Evolutionary conservation across 2,113 vertebrate species (phyloP).

Genomic region (Porphyrio hochstetteri): DNA sequence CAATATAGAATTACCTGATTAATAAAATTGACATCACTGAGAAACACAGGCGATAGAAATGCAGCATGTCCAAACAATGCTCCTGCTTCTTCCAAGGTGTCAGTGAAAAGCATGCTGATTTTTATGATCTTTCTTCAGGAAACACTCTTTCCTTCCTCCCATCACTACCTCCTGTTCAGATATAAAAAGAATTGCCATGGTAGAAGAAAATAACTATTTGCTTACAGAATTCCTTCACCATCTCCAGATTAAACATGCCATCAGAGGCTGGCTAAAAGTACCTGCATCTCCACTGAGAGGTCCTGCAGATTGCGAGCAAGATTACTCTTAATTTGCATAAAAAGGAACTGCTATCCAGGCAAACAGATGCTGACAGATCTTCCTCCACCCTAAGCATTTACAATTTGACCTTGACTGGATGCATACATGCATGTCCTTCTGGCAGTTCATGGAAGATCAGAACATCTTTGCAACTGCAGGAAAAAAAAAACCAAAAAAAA

Average conservation of each 20-base stretch:
- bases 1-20: background rate
- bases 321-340: background rate
- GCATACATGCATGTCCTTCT: background rate
- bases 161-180: background rate
- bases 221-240: background rate
- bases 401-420: background rate
- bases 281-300: background rate
- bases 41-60: background rate
- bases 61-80: background rate
- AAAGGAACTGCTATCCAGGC: background rate
- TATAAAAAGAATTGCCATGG: background rate
- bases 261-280: background rate
- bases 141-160: background rate
- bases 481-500: background rate
- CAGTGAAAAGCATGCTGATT: background rate
- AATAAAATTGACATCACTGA: background rate
- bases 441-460: background rate
- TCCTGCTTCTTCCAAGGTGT: background rate
- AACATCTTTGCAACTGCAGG: background rate
- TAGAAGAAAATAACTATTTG: background rate
- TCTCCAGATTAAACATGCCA: background rate
- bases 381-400: background rate
- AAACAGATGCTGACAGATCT: background rate
- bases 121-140: background rate
- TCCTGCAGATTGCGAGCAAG: background rate